Evolutionary conservation across 1,140 invertebrate species (phyloP).

Genomic region (Brachionus koreanus): DNA sequence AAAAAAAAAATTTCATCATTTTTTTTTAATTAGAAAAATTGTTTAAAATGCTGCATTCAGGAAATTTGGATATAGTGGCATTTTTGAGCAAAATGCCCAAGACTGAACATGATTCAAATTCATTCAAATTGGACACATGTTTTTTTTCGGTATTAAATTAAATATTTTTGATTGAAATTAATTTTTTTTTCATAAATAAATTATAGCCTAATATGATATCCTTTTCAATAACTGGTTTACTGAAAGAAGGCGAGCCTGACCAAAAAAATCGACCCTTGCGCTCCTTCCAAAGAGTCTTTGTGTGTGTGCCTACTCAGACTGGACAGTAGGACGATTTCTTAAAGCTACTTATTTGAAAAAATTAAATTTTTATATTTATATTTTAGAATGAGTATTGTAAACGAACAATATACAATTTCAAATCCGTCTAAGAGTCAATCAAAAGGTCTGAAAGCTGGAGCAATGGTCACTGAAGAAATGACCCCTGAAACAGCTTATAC

Average conservation of each 20-base stretch:
- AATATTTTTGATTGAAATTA: background rate
- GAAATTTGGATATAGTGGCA: conserved; percentile 23
- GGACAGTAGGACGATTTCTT: conserved; percentile 35
- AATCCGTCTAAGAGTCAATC: background rate
- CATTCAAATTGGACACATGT: conserved; percentile 19
- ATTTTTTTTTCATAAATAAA: background rate
- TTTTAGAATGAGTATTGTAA: conserved; percentile 41
- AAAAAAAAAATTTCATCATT: background rate
- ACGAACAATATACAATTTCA: conserved; percentile 28
- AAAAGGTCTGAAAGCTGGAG: background rate
- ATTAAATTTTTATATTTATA: background rate
- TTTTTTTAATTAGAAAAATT: background rate
- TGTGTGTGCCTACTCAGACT: conserved; percentile 28
- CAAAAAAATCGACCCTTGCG: background rate
- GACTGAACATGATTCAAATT: conserved; percentile 27
- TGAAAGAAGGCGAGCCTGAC: conserved; percentile 28
- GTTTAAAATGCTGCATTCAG: conserved; percentile 20
- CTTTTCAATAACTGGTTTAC: conserved; percentile 14
- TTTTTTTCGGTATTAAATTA: conserved; percentile 23
- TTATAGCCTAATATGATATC: conserved; percentile 32
- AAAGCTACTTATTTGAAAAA: no score
- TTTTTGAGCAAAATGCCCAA: conserved; percentile 32
- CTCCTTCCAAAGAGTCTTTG: conserved; percentile 36
- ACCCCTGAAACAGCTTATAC: background rate
- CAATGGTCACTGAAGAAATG: background rate